Evolutionary conservation across 2,797 vertebrate genomes (phyloP).

Genomic region (Poeciliopsis gracilis): DNA sequence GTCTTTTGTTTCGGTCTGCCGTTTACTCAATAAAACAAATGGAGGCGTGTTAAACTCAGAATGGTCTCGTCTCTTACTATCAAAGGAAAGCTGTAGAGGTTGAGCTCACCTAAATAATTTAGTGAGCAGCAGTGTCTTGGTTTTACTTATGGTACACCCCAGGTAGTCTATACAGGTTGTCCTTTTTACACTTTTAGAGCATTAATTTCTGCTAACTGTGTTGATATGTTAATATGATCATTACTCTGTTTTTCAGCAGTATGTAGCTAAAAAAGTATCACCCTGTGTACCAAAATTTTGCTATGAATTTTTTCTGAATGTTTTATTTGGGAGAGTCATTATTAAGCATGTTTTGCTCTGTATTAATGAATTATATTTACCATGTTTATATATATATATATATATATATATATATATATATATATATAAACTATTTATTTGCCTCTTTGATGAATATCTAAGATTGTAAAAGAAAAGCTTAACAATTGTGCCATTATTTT

Average conservation of each 20-base stretch:
- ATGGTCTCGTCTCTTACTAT: neutral
- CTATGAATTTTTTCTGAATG: neutral
- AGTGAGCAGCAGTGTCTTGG: conserved; percentile 27
- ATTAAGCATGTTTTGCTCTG: too few relatives aligned
- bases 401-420: too few relatives aligned
- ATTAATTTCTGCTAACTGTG: neutral
- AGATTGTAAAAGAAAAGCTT: too few relatives aligned
- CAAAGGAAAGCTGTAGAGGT: conserved; percentile 31
- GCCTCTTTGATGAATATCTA: too few relatives aligned
- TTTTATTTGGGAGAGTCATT: neutral
- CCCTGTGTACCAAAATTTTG: neutral
- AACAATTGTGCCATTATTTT: too few relatives aligned
- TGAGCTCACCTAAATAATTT: conserved; percentile 68
- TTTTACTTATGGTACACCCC: conserved; percentile 7
- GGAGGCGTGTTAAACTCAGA: neutral
- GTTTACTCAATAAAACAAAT: neutral
- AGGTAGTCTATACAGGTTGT: neutral
- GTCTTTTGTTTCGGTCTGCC: neutral
- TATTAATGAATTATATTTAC: too few relatives aligned
- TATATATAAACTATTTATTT: too few relatives aligned
- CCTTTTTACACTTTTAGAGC: neutral
- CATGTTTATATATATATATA: too few relatives aligned
- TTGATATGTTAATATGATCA: neutral
- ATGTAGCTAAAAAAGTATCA: neutral
- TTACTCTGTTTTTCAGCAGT: neutral